Conservation (phyloP, 2,113 vertebrate species). For the Rattus norvegicus region DNA sequence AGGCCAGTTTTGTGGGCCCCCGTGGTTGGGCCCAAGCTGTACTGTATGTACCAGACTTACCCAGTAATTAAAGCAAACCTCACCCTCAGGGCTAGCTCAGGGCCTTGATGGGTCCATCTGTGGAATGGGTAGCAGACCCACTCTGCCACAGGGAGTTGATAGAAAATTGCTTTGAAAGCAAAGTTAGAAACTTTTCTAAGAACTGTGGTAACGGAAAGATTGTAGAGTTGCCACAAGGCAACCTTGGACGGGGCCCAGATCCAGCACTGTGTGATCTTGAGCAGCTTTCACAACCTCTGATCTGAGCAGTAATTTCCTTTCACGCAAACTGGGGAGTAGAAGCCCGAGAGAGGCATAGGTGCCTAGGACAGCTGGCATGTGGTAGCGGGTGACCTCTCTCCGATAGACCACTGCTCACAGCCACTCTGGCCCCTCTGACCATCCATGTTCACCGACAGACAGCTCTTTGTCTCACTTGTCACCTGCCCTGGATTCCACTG, state of each 20-base stretch:
- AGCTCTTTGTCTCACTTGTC: background rate
- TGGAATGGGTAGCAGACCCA: background rate
- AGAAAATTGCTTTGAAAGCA: constrained; percentile 51
- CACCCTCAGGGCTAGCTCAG: background rate
- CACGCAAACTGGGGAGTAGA: background rate
- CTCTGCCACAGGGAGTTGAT: background rate
- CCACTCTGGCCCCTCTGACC: background rate
- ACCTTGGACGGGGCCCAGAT: background rate
- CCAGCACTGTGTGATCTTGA: background rate
- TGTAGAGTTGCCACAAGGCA: background rate
- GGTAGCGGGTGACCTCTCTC: background rate
- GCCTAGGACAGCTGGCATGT: background rate
- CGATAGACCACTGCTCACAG: background rate
- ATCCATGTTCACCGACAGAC: too few species aligned
- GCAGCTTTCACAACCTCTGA: background rate
- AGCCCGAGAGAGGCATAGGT: background rate
- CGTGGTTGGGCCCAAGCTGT: background rate
- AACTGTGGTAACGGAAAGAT: background rate
- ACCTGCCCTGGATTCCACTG: background rate
- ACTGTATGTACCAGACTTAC: background rate
- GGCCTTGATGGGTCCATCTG: background rate
- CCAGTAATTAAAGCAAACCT: background rate
- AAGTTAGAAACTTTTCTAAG: constrained; percentile 40
- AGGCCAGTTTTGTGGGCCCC: background rate
- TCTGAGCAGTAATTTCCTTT: constrained; percentile 37